Base-by-base conservation (phyloP, 2,113 vertebrate species). In the Plotosus lineatus region DNA sequence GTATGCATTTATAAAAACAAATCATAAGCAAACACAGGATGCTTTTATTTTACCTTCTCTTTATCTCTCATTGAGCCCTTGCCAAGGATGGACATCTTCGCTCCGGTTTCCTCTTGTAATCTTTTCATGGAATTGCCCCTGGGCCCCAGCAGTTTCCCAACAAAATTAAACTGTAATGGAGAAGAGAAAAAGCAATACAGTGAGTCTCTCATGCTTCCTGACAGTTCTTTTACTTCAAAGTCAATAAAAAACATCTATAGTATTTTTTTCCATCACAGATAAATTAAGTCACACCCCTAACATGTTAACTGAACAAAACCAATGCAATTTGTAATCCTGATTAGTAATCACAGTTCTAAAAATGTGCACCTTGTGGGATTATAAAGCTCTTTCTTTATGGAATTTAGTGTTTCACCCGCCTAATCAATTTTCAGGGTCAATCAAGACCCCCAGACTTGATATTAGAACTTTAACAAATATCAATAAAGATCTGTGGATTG, bases 11-110 rank as follows among this genome's bases (percentile, higher is more conserved):
- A 72, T 55, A 56, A 23, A 65, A 17, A 60, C 38, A 33, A 38
- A 42, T 0, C 51, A 5, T 28, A 42, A 80, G 21, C 11, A 40
- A 51, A 1, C 58, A 63, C 53, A 12, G 23, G 66, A 65, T 53
- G 14, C 82, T 84, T 83, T 65, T 31, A 46, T 82, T 85, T 81
- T 95, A 99, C 97, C 96, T 99, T 98, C 82, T 92, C 94, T 95
- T 99, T 99, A 90, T 99, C 98, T 86, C 98, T 95, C 97, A 99
- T 99, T 84, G 98, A 99, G 86, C 98, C 98, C 93, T 99, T 99
- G 61, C 98, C 98, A 44, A 99, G 93, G 90, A 99, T 99, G 85
- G 98, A 99, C 98, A 99, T 99, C 94, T 99, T 99, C 90, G 96
- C 97, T 85, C 97, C 97, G 23, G 98, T 98, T 92, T 99, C 98